A percentile compares a stretch with the other conserved stretches of the same genome.
Evolutionary conservation across 2,113 vertebrate species (phyloP).

Genomic region (Noturus placidus): DNA sequence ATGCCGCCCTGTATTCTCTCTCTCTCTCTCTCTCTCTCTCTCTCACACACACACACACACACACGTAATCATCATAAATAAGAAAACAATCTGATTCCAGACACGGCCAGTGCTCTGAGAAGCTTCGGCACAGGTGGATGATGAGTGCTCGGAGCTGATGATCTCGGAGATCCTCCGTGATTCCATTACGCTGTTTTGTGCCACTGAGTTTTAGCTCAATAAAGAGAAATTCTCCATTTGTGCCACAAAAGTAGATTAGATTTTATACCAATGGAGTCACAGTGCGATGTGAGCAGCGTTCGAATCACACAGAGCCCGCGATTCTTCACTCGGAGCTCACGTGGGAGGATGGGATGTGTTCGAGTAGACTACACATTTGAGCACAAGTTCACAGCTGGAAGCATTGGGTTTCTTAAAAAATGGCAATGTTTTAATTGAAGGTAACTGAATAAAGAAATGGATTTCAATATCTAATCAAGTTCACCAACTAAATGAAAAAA

Average conservation of each 20-base stretch:
- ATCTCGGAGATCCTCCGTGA: conserved; percentile 1
- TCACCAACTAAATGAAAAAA: background rate
- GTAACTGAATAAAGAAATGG: background rate
- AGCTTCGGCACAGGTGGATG: background rate
- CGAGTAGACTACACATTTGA: too few relatives aligned
- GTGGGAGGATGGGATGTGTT: too few relatives aligned
- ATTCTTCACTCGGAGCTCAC: background rate
- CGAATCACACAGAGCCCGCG: too few relatives aligned
- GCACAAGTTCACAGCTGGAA: background rate
- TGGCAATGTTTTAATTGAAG: background rate
- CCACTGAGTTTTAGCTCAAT: conserved; percentile 26
- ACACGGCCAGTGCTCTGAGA: background rate
- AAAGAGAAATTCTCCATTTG: conserved; percentile 31
- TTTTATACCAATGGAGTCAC: background rate
- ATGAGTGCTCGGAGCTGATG: background rate
- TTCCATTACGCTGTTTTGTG: conserved; percentile 23
- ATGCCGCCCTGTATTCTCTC: too few relatives aligned
- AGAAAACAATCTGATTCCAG: conserved; percentile 7
- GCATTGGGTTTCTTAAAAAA: background rate
- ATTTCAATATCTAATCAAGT: background rate
- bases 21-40: too few relatives aligned
- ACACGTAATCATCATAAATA: conserved; percentile 17
- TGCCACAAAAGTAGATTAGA: conserved; percentile 11
- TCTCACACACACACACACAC: background rate
- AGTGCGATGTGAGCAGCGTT: background rate